Evolutionary conservation across 2,113 vertebrate genomes (phyloP), one percentile per base, ranked within the genome.

Genomic region (Mus pahari): DNA sequence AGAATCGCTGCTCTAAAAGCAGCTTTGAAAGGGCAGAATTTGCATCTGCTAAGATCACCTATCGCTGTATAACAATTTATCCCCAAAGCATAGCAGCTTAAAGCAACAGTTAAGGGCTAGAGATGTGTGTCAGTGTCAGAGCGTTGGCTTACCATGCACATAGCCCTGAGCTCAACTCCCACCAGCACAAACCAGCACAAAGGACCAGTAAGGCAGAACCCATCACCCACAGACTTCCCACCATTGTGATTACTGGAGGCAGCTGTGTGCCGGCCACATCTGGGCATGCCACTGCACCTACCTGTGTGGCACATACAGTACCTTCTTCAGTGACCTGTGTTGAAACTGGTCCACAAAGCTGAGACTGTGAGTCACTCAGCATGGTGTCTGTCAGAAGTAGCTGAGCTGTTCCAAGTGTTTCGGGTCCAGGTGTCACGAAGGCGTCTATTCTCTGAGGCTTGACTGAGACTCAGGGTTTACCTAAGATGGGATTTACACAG

Each of bases 291-390:
- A 8, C n/a, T 1, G n/a, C 14, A 81, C 45, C 64, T 45, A 10
- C 11, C 3, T 7, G 8, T 16, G 77, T 0, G 1, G 64, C 9
- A 0, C 2, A 0, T 0, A 2, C 5, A 28, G 45, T 16, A 0
- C 14, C 17, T 86, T 50, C 31, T 42, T 55, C 22, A 4, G 26
- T 5, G 58, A n/a, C 20, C 10, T 42, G 17, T 58, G 50, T 19
- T 50, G 60, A 68, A 77, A n/a, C 7, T 11, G 6, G n/a, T 3
- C 19, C 17, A 26, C 24, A 42, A 68, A 60, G 26, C 26, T 2
- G 28, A 13, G 13, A 0, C 3, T 77, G 36, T 0, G 6, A 13
- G 42, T 64, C 13, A 1, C 22, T 53, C 45, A 14, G 33, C 0
- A 9, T 0, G 11, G 45, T 16, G 64, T 48, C 2, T 22, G 1